Evolutionary conservation across 2,888 invertebrate genomes (phyloP).

Genomic region (Eupithecia inturbata): DNA sequence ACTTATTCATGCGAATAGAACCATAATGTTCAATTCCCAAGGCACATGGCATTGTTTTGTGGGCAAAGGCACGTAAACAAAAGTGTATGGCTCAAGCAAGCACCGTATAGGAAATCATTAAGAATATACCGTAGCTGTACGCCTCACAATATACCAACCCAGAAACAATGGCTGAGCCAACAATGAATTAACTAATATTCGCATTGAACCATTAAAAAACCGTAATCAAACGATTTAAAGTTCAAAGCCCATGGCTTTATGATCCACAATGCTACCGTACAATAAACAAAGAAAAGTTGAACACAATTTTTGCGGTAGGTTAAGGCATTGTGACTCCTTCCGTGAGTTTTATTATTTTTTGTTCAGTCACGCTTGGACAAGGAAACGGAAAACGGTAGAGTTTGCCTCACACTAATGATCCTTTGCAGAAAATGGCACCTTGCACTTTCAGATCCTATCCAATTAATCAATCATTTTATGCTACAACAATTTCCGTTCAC

Average conservation of each 20-base stretch:
- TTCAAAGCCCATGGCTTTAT: constrained; percentile 70
- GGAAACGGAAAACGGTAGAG: constrained; percentile 4
- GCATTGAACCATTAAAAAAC: constrained; percentile 74
- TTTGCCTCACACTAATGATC: not conserved
- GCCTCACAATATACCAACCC: constrained; percentile 32
- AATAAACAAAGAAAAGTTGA: constrained; percentile 81
- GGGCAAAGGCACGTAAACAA: not conserved
- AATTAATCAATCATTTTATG: not conserved
- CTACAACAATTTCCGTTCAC: not conserved
- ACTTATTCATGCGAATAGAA: not conserved
- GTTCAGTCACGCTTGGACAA: constrained; percentile 49
- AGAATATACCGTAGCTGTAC: constrained; percentile 43
- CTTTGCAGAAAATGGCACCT: not conserved
- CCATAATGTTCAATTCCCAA: not conserved
- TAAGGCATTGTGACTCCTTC: constrained; percentile 71
- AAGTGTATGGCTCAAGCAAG: not conserved
- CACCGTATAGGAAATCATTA: constrained; percentile 40
- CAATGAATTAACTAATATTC: constrained; percentile 72
- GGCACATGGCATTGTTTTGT: constrained; percentile 7
- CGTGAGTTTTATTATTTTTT: constrained; percentile 43
- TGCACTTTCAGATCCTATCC: not conserved
- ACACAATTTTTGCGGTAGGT: constrained; percentile 72
- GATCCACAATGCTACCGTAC: constrained; percentile 70
- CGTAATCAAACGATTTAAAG: constrained; percentile 78
- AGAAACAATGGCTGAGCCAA: constrained; percentile 56